Evolutionary conservation across 1,140 invertebrate genomes (phyloP).

Genomic region (Sycophaga agraensis): DNA sequence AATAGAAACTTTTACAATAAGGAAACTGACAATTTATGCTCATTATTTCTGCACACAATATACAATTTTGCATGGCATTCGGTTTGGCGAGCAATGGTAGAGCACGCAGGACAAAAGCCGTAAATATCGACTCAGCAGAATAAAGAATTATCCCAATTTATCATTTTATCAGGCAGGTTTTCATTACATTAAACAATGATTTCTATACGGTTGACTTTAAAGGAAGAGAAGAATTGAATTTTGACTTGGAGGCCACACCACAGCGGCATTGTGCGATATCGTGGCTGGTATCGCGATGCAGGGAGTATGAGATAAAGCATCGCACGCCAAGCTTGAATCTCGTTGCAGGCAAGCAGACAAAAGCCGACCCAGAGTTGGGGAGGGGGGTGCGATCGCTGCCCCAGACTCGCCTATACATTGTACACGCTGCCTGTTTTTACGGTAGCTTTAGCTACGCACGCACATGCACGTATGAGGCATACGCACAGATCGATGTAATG

Average conservation of each 20-base stretch:
- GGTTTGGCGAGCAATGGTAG: neutral
- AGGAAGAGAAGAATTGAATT: slow-evolving; percentile 23
- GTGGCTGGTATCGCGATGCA: neutral
- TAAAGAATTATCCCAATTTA: slow-evolving; percentile 12
- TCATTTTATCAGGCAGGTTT: slow-evolving; percentile 18
- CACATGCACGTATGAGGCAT: neutral
- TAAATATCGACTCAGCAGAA: neutral
- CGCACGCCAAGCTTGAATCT: slow-evolving; percentile 5
- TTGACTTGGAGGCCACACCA: neutral
- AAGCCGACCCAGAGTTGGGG: too few relatives aligned
- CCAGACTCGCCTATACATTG: neutral
- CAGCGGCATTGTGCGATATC: slow-evolving; percentile 1
- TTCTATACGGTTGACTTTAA: slow-evolving; percentile 13
- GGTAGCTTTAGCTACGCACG: neutral
- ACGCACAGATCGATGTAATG: slow-evolving; percentile 39
- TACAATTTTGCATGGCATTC: neutral
- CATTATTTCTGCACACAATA: neutral
- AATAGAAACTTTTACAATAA: too few relatives aligned
- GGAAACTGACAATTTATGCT: too few relatives aligned
- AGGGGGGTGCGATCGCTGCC: too few relatives aligned
- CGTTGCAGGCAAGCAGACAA: slow-evolving; percentile 10
- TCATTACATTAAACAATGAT: slow-evolving; percentile 27
- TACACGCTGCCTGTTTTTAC: neutral
- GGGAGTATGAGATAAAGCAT: slow-evolving; percentile 21
- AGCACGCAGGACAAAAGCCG: neutral